Conservation (phyloP, 92 coral and sea anemone genomes). For the Bergia puertoricense region DNA sequence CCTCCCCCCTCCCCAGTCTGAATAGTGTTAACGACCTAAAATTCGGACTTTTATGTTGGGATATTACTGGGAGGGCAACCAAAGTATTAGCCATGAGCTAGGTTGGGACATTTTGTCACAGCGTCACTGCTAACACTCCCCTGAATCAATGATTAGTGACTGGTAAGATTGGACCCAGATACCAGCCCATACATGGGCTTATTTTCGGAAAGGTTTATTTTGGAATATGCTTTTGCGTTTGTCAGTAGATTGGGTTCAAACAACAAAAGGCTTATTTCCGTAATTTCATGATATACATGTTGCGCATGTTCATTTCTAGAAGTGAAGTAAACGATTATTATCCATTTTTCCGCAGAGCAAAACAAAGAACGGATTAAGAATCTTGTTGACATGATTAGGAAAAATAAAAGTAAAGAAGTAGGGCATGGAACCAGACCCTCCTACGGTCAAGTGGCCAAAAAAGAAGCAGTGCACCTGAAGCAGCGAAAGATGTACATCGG, state of each 20-base stretch:
- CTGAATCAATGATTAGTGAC: too few species aligned
- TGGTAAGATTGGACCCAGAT: neutral
- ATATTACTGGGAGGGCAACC: too few species aligned
- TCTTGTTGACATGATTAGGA: conserved; percentile 18
- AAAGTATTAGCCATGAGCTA: too few species aligned
- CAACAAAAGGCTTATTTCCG: neutral
- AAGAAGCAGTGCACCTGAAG: conserved; percentile 22
- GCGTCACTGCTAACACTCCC: too few species aligned
- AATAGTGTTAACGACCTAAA: too few species aligned
- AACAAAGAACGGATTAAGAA: conserved; percentile 10
- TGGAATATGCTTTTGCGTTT: neutral
- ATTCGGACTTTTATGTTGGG: too few species aligned
- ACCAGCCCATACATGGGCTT: neutral
- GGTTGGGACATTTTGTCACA: too few species aligned
- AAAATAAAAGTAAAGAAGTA: neutral
- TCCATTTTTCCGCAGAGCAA: conserved; percentile 21
- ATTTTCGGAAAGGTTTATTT: neutral
- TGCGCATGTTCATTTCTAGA: neutral
- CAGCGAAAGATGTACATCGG: conserved; percentile 51
- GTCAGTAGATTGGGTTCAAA: neutral
- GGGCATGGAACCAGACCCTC: neutral
- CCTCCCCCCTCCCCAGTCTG: too few species aligned
- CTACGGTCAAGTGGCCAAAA: conserved; percentile 23
- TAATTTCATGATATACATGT: neutral
- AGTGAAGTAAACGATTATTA: neutral